Percentiles rank a stretch among this genome's conserved stretches.
Conservation (phyloP, 2,113 vertebrate genomes). For the Ophthalmolycus amberensis region DNA sequence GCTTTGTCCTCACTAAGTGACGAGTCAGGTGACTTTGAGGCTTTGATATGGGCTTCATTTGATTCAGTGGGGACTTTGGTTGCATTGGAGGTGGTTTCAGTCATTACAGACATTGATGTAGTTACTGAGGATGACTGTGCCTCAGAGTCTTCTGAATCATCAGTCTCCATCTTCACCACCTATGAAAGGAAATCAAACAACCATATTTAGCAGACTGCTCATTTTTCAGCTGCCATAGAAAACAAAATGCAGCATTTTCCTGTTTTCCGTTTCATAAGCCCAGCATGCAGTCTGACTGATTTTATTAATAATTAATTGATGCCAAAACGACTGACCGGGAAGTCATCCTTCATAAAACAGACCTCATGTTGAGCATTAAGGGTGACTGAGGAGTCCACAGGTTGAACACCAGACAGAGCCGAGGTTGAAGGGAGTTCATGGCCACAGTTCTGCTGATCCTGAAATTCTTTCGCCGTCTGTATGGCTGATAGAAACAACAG, state of each 20-base stretch:
- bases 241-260: neutral
- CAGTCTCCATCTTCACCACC: conserved; percentile 17
- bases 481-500: conserved; percentile 30
- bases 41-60: neutral
- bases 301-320: neutral
- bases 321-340: conserved; percentile 14
- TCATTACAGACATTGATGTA: neutral
- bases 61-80: neutral
- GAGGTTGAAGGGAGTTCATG: neutral
- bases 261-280: neutral
- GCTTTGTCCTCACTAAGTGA: neutral
- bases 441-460: neutral
- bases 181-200: conserved; percentile 40
- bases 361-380: neutral
- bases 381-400: neutral
- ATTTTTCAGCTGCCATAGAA: neutral
- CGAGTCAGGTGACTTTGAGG: neutral
- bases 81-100: neutral
- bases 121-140: neutral
- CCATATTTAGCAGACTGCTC: neutral
- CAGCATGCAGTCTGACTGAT: neutral
- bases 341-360: neutral
- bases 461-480: neutral
- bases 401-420: neutral
- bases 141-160: neutral